Base-by-base conservation (phyloP, 2,797 vertebrate genomes). In the Catharus ustulatus region DNA sequence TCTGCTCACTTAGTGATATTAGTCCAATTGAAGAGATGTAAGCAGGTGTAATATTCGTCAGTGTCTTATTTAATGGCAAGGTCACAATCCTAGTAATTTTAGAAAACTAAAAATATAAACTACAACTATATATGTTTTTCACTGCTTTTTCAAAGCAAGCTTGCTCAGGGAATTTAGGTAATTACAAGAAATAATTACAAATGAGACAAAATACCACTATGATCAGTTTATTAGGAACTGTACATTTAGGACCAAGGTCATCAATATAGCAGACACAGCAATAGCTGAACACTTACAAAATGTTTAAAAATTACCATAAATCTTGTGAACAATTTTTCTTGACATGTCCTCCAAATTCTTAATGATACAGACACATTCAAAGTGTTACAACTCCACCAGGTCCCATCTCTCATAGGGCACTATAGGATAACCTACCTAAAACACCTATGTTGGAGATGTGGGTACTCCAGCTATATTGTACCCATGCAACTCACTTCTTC, bases 381-480 rank as follows among this genome's bases (percentile, higher is more conserved):
- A 27, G 5, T 7, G 2, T 43, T 78, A 59, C 40, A n/a, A 15
- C 12, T 17, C 63, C 48, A 43, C 13, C 18, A 52, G 51, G 71
- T 16, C 3, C 14, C 27, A 15, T n/a, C 5, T 79, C 32, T 57
- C 0, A 34, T 1, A 18, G 29, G 4, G 7, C n/a, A n/a, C 54
- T 43, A 13, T 15, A 4, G n/a, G 11, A 40, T 46, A 42, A 21
- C 5, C 17, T 57, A 13, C 7, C 48, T 30, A 11, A 58, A 29
- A 48, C 6, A n/a, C 3, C 13, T 23, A 4, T 19, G 11, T 14
- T 71, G 48, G n/a, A 74, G 45, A 27, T 42, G 29, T n/a, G 26
- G 13, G 12, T 67, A 32, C 38, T 81, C 32, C 14, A 34, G 43
- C 2, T 69, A 45, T 54, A 24, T 11, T 57, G 11, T 32, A 63